Evolutionary conservation across 2,888 invertebrate species (phyloP).

Genomic region (Cephus rjabovi): DNA sequence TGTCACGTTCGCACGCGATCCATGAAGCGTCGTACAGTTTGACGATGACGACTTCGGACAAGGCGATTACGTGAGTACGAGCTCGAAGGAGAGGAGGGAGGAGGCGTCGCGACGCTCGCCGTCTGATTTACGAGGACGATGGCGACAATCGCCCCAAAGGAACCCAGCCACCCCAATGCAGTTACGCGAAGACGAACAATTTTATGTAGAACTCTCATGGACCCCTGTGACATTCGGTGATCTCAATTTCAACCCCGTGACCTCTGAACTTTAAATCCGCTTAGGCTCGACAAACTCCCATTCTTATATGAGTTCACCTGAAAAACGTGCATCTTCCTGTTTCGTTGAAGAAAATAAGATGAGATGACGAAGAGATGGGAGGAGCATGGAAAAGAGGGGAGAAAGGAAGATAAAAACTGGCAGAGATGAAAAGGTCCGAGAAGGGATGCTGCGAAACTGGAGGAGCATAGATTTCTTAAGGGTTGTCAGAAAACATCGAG

Average conservation of each 20-base stretch:
- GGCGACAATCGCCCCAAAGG: background rate
- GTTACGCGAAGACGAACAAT: background rate
- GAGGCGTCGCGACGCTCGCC: background rate
- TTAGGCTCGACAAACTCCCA: background rate
- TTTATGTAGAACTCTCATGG: background rate
- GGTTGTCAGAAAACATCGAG: no score
- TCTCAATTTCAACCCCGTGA: background rate
- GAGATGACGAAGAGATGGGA: background rate
- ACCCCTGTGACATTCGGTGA: background rate
- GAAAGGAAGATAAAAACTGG: no score
- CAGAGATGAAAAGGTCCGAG: no score
- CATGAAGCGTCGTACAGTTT: background rate
- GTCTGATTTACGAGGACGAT: background rate
- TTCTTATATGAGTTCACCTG: background rate
- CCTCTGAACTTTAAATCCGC: background rate
- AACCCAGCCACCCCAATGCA: background rate
- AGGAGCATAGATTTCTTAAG: no score
- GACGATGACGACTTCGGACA: background rate
- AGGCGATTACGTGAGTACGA: background rate
- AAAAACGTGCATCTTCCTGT: background rate
- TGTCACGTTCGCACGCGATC: background rate
- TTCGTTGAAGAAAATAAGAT: background rate
- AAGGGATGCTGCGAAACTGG: no score
- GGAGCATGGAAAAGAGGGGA: no score
- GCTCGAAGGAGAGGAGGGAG: background rate